Evolutionary conservation across 1,140 invertebrate genomes (phyloP).

Genomic region (Metaphire vulgaris): DNA sequence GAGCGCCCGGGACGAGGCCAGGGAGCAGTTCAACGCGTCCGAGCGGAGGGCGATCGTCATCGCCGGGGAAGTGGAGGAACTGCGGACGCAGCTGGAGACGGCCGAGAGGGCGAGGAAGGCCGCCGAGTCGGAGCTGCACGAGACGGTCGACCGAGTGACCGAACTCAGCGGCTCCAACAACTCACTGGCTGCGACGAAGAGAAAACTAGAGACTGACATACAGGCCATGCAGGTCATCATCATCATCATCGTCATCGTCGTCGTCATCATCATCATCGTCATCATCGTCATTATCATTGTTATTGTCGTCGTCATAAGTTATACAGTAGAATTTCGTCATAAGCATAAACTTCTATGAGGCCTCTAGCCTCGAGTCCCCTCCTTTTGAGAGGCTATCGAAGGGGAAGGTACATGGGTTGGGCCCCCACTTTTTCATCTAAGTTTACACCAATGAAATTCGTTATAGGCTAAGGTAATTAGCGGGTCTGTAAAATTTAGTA

Average conservation of each 20-base stretch:
- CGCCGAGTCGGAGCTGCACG: conserved; percentile 89
- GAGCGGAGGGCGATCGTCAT: conserved; percentile 91
- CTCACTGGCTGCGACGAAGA: conserved; percentile 87
- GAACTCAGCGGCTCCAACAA: conserved; percentile 87
- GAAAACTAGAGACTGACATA: conserved; percentile 94
- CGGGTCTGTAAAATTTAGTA: too few species aligned
- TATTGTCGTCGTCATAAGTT: too few species aligned
- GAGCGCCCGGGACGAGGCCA: conserved; percentile 74
- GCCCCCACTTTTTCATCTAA: too few species aligned
- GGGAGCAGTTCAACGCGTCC: conserved; percentile 89
- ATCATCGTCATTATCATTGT: too few species aligned
- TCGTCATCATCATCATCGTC: too few species aligned
- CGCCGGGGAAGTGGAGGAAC: conserved; percentile 92
- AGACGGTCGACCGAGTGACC: conserved; percentile 93
- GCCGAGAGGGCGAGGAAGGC: conserved; percentile 85
- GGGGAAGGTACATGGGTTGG: too few species aligned
- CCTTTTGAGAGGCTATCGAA: too few species aligned
- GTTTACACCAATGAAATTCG: too few species aligned
- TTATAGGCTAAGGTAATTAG: too few species aligned
- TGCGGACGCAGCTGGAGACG: conserved; percentile 87
- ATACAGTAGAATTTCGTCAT: conserved; percentile 30
- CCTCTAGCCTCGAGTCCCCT: too few species aligned
- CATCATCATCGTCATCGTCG: too few species aligned
- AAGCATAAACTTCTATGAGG: too few species aligned
- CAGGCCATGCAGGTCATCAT: conserved; percentile 84